Conservation (phyloP, 2,113 vertebrate species). For the Melanerpes aurifrons region DNA sequence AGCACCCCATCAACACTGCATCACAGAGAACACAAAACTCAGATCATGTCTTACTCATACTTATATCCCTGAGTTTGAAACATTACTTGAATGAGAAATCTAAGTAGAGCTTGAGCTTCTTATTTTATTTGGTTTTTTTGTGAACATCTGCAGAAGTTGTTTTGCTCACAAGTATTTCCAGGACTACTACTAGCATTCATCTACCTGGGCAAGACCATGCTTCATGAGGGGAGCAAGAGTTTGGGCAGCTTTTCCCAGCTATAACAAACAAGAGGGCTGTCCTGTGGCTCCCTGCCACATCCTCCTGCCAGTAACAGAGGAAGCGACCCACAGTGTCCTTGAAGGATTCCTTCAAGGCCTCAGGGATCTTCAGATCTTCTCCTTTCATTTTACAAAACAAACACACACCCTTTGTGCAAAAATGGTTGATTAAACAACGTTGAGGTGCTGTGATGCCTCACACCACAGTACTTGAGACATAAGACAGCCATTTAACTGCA, state of each 20-base stretch:
- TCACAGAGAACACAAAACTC: neutral
- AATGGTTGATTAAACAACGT: neutral
- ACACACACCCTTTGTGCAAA: neutral
- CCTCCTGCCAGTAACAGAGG: neutral
- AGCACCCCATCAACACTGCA: too few species aligned
- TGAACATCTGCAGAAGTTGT: neutral
- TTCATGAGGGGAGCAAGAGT: neutral
- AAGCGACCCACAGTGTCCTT: accelerated
- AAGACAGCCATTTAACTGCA: neutral
- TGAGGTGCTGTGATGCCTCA: neutral
- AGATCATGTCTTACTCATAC: neutral
- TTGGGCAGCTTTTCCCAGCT: neutral
- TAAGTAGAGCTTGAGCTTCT: neutral
- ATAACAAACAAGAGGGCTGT: neutral
- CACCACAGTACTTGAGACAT: neutral
- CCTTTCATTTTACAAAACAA: neutral
- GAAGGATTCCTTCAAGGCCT: neutral
- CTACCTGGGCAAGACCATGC: neutral
- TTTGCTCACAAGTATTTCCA: neutral
- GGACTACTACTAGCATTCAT: neutral
- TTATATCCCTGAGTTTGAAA: neutral
- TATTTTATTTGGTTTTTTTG: neutral
- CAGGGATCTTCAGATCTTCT: neutral
- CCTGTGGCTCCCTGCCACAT: neutral
- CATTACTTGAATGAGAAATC: neutral